These are phyloP conservation scores for Baccha elongata DNA, from an alignment of 2,888 invertebrate genomes.

Conservation along the genomic window DNA sequence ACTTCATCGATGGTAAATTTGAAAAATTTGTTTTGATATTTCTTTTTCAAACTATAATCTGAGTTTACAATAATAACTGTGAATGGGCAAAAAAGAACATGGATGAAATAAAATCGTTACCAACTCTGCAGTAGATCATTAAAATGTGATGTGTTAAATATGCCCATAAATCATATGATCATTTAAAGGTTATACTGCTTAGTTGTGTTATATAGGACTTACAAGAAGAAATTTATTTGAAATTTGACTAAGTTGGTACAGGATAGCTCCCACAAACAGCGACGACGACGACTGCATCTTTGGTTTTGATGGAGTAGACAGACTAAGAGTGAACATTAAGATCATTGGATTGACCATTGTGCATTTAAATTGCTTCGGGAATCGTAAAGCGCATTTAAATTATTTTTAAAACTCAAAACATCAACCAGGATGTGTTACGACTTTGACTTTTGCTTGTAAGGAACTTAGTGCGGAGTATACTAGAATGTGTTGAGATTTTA, in stretches of 20 bases:
- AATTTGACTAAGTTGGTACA: slow-evolving; percentile 33
- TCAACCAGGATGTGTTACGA: neutral
- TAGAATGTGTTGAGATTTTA: slow-evolving; percentile 2
- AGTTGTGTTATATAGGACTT: neutral
- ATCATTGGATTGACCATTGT: slow-evolving; percentile 51
- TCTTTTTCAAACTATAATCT: too few relatives aligned
- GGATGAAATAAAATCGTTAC: slow-evolving; percentile 15
- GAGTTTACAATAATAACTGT: too few relatives aligned
- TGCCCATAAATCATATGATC: slow-evolving; percentile 74
- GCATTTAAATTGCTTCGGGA: slow-evolving; percentile 38
- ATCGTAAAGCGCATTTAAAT: slow-evolving; percentile 11
- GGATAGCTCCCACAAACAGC: slow-evolving; percentile 36
- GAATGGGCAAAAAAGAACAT: slow-evolving; percentile 6
- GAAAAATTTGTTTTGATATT: too few relatives aligned
- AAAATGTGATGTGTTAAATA: slow-evolving; percentile 74
- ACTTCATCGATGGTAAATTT: neutral
- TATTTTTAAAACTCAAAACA: neutral
- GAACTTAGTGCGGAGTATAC: neutral
- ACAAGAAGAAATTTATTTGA: slow-evolving; percentile 59
- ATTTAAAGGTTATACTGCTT: slow-evolving; percentile 49
- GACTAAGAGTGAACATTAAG: slow-evolving; percentile 8
- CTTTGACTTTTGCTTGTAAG: neutral
- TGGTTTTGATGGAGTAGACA: neutral
- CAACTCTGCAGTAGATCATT: slow-evolving; percentile 60
- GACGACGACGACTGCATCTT: neutral